Base-by-base conservation (phyloP, 2,797 vertebrate genomes). In the Triplophysa bombifrons region DNA sequence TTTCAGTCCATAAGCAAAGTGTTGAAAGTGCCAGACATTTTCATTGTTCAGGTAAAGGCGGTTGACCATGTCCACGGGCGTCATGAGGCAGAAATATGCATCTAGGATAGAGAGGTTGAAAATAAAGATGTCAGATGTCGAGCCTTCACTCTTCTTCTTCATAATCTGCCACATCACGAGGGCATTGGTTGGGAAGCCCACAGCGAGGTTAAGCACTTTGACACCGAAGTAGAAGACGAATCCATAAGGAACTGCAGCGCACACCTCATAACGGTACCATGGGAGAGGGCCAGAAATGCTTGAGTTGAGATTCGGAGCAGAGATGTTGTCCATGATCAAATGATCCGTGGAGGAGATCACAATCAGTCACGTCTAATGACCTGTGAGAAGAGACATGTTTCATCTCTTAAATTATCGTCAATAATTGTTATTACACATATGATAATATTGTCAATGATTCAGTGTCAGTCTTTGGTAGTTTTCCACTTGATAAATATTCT, bases 1-100 rank as follows among this genome's bases (percentile, higher is more conserved):
- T 67, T 94, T 94, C 71, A 94, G n/a, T 0, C 93, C 93, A 0
- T 93, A 94, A 0, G 91, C 86, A 0, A 94, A 92, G 58, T 86
- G 88, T 81, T 90, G 89, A 53, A 90, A 85, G 70, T 86, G 89
- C 93, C 91, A 93, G 67, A 94, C 73, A 0, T 67, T 48, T 0
- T 34, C 4, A 76, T 91, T 6, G 0, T 83, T 80, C 64, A 93
- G 80, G 56, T 91, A 74, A 22, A 94, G 74, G 2, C 90, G 78
- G 85, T 93, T 94, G 1, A 84, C 60, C 82, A 94, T 73, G 0
- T 92, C 92, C 0, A 92, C 60, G 0, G 91, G 90, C 0, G 89
- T 90, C 91, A 91, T 93, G n/a, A 94, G 82, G 85, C 93, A 91
- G 81, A 94, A 94, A 81, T 82, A 92, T 3, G 87, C 84, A 0